Evolutionary conservation across 2,888 invertebrate species (phyloP).

Genomic region (Aelia acuminata): DNA sequence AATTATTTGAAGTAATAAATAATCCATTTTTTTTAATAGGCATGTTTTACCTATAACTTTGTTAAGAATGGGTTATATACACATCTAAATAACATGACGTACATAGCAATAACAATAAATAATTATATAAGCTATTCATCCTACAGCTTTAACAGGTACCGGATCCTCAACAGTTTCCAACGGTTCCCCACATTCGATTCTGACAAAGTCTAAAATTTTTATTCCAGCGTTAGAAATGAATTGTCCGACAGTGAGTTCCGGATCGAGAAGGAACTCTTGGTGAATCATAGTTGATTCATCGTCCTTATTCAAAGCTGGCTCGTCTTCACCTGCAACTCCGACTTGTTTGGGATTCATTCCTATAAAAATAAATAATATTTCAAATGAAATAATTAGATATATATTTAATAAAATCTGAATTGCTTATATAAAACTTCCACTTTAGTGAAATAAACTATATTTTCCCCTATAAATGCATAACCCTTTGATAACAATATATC

Average conservation of each 20-base stretch:
- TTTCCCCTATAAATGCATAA: too few species aligned
- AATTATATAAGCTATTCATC: background rate
- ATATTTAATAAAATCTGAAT: too few species aligned
- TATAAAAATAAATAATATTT: conserved; percentile 65
- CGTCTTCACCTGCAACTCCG: conserved; percentile 75
- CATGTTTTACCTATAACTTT: background rate
- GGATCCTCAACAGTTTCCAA: conserved; percentile 62
- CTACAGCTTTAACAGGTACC: conserved; percentile 55
- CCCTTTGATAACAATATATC: too few species aligned
- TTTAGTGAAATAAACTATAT: too few species aligned
- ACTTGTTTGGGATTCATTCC: conserved; percentile 85
- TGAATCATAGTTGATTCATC: conserved; percentile 86
- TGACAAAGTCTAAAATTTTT: conserved; percentile 79
- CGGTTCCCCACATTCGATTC: conserved; percentile 89
- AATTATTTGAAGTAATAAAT: background rate
- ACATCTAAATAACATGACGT: background rate
- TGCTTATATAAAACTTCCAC: too few species aligned
- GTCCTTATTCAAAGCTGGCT: conserved; percentile 63
- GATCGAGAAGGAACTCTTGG: conserved; percentile 90
- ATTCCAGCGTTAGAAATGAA: conserved; percentile 65
- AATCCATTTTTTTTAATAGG: background rate
- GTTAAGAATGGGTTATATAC: background rate
- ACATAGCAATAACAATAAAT: background rate
- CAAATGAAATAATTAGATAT: too few species aligned
- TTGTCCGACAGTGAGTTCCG: conserved; percentile 78